Base-by-base conservation (phyloP, 2,797 vertebrate species). In the Esox masquinongy region DNA sequence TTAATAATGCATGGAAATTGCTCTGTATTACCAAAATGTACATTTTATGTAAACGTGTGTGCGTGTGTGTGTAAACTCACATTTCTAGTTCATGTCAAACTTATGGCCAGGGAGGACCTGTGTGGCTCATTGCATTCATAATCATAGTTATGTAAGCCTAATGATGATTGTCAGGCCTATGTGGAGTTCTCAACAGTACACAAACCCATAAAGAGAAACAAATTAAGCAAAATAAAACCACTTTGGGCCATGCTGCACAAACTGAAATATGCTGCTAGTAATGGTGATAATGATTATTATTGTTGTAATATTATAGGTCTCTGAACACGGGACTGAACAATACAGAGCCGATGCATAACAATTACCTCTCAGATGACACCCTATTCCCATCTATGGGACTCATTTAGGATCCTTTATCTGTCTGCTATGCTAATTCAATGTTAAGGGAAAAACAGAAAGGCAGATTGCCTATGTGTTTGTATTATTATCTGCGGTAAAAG, bases 201-300 rank as follows among this genome's bases (percentile, higher is more conserved):
- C 63, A 74, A 11, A 17, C 15, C 59, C 56, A 26, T 71, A 36
- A 76, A 76, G 24, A 64, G 26, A 76, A 76, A 71, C 68, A 76
- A 64, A 76, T 70, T 29, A 70, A 12, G 4, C 26, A 56, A 53
- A 67, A 56, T 43, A 69, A 75, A 70, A 76, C 22, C 53, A 63
- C 39, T 36, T 22, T 69, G 74, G 68, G 39, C 34, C 53, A 36
- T n/a, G 39, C 68, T n/a, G 74, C 26, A 64, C 36, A 61, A 76
- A 70, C 53, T 70, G 56, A 12, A 53, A 26, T 12, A 36, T 8
- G 50, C 16, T 34, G 49, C 50, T 8, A 17, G 16, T 34, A 72
- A 71, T 71, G 69, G 50, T 51, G 26, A 19, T 34, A 72, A 71
- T 71, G 69, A 71, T 51, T 50, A 19, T 71, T 50, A 53, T 71